These are phyloP conservation scores for Drosophila triauraria DNA, from an alignment of 1,140 invertebrate species.

Conservation along the genomic window DNA sequence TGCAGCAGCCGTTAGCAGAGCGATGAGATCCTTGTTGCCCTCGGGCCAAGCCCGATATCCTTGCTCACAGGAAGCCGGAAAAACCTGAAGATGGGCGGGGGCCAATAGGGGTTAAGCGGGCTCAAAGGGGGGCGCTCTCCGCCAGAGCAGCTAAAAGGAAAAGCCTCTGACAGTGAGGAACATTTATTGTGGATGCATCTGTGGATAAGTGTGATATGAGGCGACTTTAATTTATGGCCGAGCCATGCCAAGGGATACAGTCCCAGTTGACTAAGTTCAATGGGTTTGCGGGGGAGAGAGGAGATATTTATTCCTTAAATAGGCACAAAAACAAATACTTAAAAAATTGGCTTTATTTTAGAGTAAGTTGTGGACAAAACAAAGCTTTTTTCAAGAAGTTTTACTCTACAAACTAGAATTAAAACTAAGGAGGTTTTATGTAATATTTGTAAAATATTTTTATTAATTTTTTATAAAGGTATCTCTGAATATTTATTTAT, in stretches of 20 bases:
- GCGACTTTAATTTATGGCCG: slow-evolving; percentile 28
- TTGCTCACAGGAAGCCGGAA: neutral
- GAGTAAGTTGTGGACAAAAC: too few relatives aligned
- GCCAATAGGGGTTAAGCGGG: slow-evolving; percentile 16
- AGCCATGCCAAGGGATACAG: neutral
- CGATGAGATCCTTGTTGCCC: slow-evolving; percentile 42
- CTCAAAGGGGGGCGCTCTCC: neutral
- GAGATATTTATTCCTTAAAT: neutral
- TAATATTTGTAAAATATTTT: too few relatives aligned
- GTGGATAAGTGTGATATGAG: slow-evolving; percentile 39
- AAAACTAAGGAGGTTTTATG: too few relatives aligned
- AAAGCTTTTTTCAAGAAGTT: too few relatives aligned
- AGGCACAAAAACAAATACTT: too few relatives aligned
- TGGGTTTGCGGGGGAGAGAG: neutral
- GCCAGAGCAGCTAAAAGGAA: neutral
- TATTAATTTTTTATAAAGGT: too few relatives aligned
- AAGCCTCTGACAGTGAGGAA: slow-evolving; percentile 42
- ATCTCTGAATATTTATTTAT: too few relatives aligned
- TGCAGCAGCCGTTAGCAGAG: slow-evolving; percentile 43
- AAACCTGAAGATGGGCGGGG: slow-evolving; percentile 34
- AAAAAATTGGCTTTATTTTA: too few relatives aligned
- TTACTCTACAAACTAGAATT: too few relatives aligned
- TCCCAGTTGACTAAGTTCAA: neutral
- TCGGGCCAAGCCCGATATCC: slow-evolving; percentile 17
- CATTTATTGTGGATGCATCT: slow-evolving; percentile 53